Base-by-base conservation (phyloP, 2,113 vertebrate genomes). In the Hydrochoerus hydrochaeris region DNA sequence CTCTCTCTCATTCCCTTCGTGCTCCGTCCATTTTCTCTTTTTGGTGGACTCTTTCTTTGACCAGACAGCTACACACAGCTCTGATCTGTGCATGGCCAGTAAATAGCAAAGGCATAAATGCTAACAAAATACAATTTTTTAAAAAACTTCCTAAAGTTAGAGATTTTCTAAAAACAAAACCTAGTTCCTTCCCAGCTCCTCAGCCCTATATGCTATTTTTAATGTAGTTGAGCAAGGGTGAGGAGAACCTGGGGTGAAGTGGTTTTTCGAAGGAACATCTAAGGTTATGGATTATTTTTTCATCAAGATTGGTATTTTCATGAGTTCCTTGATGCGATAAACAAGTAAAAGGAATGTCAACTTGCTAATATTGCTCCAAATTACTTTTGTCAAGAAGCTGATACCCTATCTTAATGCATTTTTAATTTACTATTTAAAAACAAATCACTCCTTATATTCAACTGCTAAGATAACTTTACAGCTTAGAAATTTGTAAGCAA, bases 391-490 rank as follows among this genome's bases (percentile, higher is more conserved):
- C 14, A 46, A 85, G 77, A 95, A 26, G 1, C n/a, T 49, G 80
- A 7, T 84, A 60, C 82, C 5, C 4, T 84, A 6, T 65, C 95
- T 90, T 96, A 67, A 77, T 94, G 30, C 52, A 49, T 91, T 26
- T 95, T 80, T 91, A 88, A 86, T 91, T 77, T 82, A 69, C 10
- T 73, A 91, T 91, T 62, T 86, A 90, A 67, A 95, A 92, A 62
- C 88, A 94, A 94, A 93, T 90, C 12, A 30, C 4, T 83, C 19
- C 12, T 94, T 80, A 91, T 93, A 71, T 90, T 94, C 77, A 83
- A 85, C 85, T 94, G 58, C 16, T 41, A 85, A 85, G n/a, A 28
- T 85, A n/a, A 52, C 58, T 92, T 94, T 83, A 38, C 30, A 86
- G n/a, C 2, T 97, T 91, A 87, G 38, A 89, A 84, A 84, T 91